Percentiles rank a stretch among this genome's conserved stretches.
phyloP scores from a whole-genome alignment of 1,140 invertebrate genomes.

The Drosophila azteca region DNA sequence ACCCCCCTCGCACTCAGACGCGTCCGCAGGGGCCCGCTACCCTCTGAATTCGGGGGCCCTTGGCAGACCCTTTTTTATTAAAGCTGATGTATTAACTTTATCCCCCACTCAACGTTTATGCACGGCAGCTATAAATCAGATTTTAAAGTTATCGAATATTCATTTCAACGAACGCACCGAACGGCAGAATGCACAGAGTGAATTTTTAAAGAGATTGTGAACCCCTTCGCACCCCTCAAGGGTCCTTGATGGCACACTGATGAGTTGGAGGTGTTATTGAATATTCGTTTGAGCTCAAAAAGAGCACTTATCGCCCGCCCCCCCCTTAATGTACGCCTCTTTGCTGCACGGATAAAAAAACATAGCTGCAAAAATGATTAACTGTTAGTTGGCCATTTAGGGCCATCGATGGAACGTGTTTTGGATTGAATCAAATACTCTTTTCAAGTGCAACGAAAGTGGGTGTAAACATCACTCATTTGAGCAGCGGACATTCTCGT shows the following conservation, averaged over 20 bases:
- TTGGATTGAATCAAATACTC: constrained; percentile 1
- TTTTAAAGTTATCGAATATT: constrained; percentile 36
- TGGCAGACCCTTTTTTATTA: constrained; percentile 36
- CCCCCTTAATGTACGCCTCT: not conserved
- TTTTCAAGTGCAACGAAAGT: no score
- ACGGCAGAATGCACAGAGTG: constrained; percentile 12
- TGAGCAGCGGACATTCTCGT: no score
- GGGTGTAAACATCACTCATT: no score
- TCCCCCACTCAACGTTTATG: constrained; percentile 33
- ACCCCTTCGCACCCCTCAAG: not conserved
- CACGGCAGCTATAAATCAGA: constrained; percentile 24
- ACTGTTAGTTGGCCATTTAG: constrained; percentile 8
- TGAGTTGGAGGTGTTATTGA: constrained; percentile 4
- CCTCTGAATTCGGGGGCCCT: not conserved
- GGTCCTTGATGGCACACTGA: not conserved
- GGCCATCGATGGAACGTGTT: constrained; percentile 1
- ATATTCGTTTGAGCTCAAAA: constrained; percentile 6
- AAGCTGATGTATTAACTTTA: constrained; percentile 51
- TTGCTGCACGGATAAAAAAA: not conserved
- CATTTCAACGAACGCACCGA: constrained; percentile 2
- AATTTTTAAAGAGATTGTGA: constrained; percentile 13
- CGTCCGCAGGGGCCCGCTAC: not conserved
- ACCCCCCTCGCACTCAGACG: no score
- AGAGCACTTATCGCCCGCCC: not conserved
- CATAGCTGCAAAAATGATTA: not conserved